These are phyloP conservation scores for Lasioglossum albipes DNA, from an alignment of 1,140 invertebrate species.

Conservation along the genomic window DNA sequence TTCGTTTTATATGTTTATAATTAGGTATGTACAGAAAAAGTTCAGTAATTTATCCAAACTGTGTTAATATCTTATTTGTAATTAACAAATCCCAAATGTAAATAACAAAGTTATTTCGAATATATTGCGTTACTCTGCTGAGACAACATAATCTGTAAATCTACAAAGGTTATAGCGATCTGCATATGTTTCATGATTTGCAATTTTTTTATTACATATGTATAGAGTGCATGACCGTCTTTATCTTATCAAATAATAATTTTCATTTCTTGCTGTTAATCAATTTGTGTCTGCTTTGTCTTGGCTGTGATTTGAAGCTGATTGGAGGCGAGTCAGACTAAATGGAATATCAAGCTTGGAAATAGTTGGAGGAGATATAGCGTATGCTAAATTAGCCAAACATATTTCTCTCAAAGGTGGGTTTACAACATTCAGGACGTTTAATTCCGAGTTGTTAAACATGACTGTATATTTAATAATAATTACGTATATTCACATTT, in stretches of 20 bases:
- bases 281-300: constrained; percentile 71
- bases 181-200: constrained; percentile 40
- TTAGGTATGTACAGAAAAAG: not conserved
- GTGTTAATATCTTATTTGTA: not conserved
- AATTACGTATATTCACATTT: not conserved
- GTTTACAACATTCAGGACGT: constrained; percentile 53
- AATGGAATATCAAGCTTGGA: constrained; percentile 67
- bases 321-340: constrained; percentile 73
- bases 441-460: constrained; percentile 3
- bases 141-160: constrained; percentile 3
- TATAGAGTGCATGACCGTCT: constrained; percentile 20
- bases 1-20: not conserved
- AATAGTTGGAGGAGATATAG: constrained; percentile 65
- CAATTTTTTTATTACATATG: constrained; percentile 34
- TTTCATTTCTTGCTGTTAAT: constrained; percentile 69
- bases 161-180: constrained; percentile 13
- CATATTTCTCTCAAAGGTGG: constrained; percentile 69
- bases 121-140: not conserved
- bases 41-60: not conserved
- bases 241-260: constrained; percentile 62
- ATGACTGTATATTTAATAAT: not conserved
- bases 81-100: not conserved
- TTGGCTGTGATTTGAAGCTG: constrained; percentile 72
- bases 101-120: not conserved
- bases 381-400: constrained; percentile 61